These are phyloP conservation scores for Thysanoteuthis rhombus DNA, from an alignment of 2,888 invertebrate species.

Conservation along the genomic window DNA sequence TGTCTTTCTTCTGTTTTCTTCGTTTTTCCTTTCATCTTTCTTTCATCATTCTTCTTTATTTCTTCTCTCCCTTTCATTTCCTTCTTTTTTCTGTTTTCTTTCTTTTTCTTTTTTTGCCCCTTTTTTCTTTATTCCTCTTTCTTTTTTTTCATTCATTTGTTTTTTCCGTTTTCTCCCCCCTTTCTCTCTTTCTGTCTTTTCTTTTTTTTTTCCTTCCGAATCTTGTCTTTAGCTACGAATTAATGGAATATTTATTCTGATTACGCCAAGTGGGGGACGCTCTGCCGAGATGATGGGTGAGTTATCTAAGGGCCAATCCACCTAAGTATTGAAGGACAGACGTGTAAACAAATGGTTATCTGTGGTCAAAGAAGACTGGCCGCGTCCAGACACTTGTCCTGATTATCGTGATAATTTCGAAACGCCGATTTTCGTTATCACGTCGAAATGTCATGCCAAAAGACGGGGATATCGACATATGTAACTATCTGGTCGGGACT, in stretches of 20 bases:
- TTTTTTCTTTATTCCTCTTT: neutral
- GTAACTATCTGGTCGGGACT: neutral
- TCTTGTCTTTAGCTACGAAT: neutral
- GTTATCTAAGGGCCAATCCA: neutral
- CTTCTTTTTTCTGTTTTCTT: too few relatives aligned
- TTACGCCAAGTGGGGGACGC: neutral
- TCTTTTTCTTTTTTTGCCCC: too few relatives aligned
- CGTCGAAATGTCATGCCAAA: neutral
- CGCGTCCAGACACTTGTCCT: neutral
- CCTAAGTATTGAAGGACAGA: neutral
- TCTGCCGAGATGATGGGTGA: neutral
- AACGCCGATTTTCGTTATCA: neutral
- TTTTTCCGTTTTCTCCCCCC: too few relatives aligned
- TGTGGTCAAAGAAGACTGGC: neutral
- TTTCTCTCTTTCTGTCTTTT: neutral
- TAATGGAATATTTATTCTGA: neutral
- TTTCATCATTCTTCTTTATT: neutral
- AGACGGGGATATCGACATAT: neutral
- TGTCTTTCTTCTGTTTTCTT: too few relatives aligned
- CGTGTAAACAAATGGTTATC: neutral
- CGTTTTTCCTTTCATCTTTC: neutral
- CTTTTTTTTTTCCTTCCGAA: neutral
- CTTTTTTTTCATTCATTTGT: neutral
- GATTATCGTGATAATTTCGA: neutral
- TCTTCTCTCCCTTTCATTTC: too few relatives aligned